phyloP scores from a whole-genome alignment of 2,797 vertebrate species.

The Cyclopterus lumpus region DNA sequence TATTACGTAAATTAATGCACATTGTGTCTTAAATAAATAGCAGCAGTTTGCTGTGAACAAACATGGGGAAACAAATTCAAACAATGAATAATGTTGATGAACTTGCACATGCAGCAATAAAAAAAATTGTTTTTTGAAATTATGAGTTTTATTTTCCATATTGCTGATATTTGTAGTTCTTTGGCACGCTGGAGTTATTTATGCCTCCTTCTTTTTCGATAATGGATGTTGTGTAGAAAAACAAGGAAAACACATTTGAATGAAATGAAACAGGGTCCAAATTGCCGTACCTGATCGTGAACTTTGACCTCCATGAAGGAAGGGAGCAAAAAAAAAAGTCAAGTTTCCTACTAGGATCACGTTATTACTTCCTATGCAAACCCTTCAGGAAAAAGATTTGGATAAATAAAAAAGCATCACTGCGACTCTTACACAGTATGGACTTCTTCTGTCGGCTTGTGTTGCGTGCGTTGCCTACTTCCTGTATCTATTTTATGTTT shows the following conservation, averaged over 20 bases:
- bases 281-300: background rate
- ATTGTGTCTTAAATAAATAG: background rate
- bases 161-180: background rate
- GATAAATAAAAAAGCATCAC: slow-evolving; percentile 9
- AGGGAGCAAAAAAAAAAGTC: background rate
- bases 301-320: background rate
- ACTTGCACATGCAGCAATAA: background rate
- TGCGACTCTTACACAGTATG: background rate
- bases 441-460: background rate
- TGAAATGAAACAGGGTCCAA: background rate
- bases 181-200: background rate
- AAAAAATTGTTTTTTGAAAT: background rate
- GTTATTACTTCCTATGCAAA: slow-evolving; percentile 20
- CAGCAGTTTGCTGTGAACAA: background rate
- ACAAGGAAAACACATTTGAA: background rate
- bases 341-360: background rate
- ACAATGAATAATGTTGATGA: background rate
- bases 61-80: background rate
- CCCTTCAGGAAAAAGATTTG: background rate
- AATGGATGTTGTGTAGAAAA: background rate
- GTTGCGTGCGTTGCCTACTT: background rate
- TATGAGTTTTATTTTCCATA: background rate
- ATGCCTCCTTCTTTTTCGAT: background rate
- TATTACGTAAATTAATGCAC: background rate
- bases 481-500: slow-evolving; percentile 32